Conservation (phyloP, 2,888 invertebrate genomes). For the Chymomyza caudatula region DNA sequence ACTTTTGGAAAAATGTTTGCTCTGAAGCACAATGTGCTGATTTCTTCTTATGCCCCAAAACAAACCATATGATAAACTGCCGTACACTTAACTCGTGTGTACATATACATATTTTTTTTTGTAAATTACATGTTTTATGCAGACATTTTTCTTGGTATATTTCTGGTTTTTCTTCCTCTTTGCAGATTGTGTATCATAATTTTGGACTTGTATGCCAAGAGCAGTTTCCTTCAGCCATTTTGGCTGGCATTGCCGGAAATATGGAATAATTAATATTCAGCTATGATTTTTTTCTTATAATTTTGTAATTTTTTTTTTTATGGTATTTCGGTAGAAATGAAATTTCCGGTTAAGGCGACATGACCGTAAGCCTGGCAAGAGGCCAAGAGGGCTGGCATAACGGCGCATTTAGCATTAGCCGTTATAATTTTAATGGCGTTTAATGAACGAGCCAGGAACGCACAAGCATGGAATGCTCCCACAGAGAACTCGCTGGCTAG, state of each 20-base stretch:
- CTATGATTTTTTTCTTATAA: neutral
- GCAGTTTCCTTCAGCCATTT: conserved; percentile 32
- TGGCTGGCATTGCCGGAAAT: conserved; percentile 50
- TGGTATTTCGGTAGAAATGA: conserved; percentile 40
- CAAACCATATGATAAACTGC: neutral
- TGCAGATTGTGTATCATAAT: neutral
- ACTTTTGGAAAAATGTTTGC: neutral
- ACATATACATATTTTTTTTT: neutral
- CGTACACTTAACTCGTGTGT: neutral
- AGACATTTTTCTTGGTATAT: neutral
- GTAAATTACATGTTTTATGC: neutral
- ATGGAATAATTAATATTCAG: conserved; percentile 37
- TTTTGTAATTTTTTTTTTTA: conserved; percentile 3
- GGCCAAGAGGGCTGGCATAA: neutral
- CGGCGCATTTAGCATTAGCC: no score
- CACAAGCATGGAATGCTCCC: conserved; percentile 37
- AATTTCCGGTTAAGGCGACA: conserved; percentile 60
- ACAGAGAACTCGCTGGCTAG: neutral
- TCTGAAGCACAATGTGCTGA: neutral
- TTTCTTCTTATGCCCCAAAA: neutral
- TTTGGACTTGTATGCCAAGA: neutral
- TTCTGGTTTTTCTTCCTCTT: neutral
- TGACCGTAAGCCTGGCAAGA: neutral
- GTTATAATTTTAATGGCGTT: no score
- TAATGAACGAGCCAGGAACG: conserved; percentile 62